These are phyloP conservation scores for Manis pentadactyla DNA, from an alignment of 2,797 vertebrate genomes.

Conservation along the genomic window DNA sequence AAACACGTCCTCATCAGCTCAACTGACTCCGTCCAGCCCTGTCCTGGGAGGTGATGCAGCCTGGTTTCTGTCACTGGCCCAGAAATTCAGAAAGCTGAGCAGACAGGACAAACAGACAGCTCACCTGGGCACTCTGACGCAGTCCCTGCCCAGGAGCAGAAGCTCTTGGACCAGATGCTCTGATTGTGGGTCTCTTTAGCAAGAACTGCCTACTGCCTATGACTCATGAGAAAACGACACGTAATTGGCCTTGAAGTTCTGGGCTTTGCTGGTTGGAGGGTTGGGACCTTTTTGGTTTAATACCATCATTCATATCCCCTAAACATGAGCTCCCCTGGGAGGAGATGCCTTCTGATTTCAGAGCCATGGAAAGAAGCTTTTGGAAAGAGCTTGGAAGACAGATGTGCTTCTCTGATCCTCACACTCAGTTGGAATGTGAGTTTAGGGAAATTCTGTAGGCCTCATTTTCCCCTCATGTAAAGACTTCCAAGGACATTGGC, in stretches of 20 bases:
- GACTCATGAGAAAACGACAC: slow-evolving; percentile 56
- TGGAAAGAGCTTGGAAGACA: neutral
- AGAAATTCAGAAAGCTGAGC: neutral
- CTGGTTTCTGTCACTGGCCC: neutral
- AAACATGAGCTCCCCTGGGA: neutral
- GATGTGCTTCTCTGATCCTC: neutral
- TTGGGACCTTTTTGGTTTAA: neutral
- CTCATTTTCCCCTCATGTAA: neutral
- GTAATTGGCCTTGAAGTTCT: slow-evolving; percentile 49
- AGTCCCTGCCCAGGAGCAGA: slow-evolving; percentile 43
- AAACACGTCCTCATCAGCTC: neutral
- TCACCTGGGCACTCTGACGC: neutral
- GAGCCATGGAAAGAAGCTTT: neutral
- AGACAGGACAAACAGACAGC: neutral
- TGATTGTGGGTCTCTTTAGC: neutral
- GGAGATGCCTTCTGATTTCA: slow-evolving; percentile 14
- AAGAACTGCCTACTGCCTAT: slow-evolving; percentile 58
- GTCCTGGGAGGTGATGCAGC: neutral
- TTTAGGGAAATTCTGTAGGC: neutral
- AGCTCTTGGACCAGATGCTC: neutral
- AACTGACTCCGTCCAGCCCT: neutral
- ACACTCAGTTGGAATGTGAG: neutral
- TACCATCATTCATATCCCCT: neutral
- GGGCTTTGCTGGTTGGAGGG: slow-evolving; percentile 47
- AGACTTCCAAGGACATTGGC: neutral